A percentile compares a stretch with the other conserved stretches of the same genome.
Evolutionary conservation across 2,888 invertebrate species (phyloP).

Genomic region (Ariolimax columbianus): DNA sequence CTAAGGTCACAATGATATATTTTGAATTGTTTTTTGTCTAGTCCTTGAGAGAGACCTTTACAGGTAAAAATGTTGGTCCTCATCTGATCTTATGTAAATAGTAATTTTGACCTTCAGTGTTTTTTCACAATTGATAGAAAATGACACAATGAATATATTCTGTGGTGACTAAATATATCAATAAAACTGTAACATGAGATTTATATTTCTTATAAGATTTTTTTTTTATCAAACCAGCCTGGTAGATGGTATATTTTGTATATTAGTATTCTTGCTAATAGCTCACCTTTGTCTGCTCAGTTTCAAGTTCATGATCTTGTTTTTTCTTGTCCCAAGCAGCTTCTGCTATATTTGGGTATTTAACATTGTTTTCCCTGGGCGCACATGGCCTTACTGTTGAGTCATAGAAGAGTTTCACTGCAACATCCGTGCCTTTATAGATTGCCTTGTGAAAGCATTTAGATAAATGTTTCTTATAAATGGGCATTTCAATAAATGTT

Average conservation of each 20-base stretch:
- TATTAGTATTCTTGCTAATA: not conserved
- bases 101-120: too few species aligned
- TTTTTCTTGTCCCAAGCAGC: not conserved
- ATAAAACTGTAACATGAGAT: not conserved
- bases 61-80: too few species aligned
- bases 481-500: not conserved
- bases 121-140: too few species aligned
- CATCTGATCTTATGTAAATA: too few species aligned
- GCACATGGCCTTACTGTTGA: not conserved
- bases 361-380: not conserved
- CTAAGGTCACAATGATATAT: too few species aligned
- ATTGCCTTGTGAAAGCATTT: conserved; percentile 39
- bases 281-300: conserved; percentile 46
- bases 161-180: too few species aligned
- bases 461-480: too few species aligned
- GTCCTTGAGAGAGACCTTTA: too few species aligned
- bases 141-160: too few species aligned
- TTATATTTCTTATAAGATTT: not conserved
- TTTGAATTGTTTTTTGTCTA: too few species aligned
- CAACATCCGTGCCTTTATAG: conserved; percentile 44
- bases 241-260: not conserved
- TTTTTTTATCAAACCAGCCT: not conserved
- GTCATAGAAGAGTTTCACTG: conserved; percentile 52
- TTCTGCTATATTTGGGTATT: conserved; percentile 31
- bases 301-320: not conserved